These are phyloP conservation scores for Dioctria linearis DNA, from an alignment of 2,888 invertebrate species.

Conservation along the genomic window DNA sequence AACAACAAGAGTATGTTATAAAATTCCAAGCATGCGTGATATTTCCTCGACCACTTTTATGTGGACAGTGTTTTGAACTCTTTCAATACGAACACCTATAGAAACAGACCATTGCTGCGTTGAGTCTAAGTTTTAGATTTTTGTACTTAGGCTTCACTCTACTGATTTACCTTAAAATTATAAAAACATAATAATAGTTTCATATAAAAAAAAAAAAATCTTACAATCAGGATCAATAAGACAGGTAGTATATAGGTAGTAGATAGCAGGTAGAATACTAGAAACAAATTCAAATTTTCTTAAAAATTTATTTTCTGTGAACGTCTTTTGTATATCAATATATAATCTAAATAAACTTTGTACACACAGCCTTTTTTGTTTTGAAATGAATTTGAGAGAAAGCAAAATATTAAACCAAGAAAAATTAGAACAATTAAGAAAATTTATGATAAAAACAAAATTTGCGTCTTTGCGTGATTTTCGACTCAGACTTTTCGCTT, in stretches of 20 bases:
- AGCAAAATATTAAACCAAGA: constrained; percentile 29
- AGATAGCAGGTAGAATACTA: no score
- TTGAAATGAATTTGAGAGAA: constrained; percentile 41
- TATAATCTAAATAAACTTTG: constrained; percentile 59
- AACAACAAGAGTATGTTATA: no score
- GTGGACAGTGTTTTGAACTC: no score
- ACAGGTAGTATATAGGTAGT: background rate
- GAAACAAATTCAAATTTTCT: constrained; percentile 48
- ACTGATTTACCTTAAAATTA: no score
- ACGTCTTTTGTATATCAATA: constrained; percentile 58
- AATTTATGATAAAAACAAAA: background rate
- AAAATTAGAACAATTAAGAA: background rate
- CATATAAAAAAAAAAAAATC: background rate
- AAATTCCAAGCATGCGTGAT: no score
- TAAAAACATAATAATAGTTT: background rate
- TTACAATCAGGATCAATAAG: constrained; percentile 8
- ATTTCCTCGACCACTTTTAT: no score
- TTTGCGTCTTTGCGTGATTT: background rate
- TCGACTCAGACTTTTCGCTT: constrained; percentile 50
- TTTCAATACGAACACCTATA: no score
- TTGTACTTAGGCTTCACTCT: no score
- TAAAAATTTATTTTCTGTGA: constrained; percentile 57
- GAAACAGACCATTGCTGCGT: no score
- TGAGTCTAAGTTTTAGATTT: no score
- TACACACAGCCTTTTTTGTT: constrained; percentile 60